Evolutionary conservation across 2,888 invertebrate species (phyloP).

Genomic region (Shargacucullia verbasci): DNA sequence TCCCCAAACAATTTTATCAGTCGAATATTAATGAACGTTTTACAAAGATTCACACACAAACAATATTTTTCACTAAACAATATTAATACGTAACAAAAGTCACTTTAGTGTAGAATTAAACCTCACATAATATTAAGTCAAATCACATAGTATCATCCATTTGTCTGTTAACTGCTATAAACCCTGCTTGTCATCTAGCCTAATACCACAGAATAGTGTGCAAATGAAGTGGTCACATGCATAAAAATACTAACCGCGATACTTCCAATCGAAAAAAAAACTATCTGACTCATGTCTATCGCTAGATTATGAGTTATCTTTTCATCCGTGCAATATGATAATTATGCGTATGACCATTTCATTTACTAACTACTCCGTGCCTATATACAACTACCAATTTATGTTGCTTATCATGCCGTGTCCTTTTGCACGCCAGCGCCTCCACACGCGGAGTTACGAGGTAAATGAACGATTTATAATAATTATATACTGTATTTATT

Average conservation of each 20-base stretch:
- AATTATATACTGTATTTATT: constrained; percentile 20
- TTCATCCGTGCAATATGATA: no score
- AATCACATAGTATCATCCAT: constrained; percentile 42
- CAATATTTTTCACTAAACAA: constrained; percentile 15
- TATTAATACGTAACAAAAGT: constrained; percentile 9
- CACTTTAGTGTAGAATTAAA: constrained; percentile 6
- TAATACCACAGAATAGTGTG: constrained; percentile 22
- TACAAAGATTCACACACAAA: constrained; percentile 13
- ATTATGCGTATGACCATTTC: constrained; percentile 18
- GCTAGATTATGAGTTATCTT: no score
- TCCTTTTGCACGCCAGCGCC: constrained; percentile 88
- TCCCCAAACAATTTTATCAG: no score
- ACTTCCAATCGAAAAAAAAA: no score
- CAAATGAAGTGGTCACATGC: constrained; percentile 36
- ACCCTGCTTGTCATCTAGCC: constrained; percentile 50
- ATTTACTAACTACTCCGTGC: constrained; percentile 29
- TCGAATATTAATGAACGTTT: no score
- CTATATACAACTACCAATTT: constrained; percentile 52
- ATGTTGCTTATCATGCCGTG: constrained; percentile 84
- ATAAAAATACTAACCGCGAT: background rate
- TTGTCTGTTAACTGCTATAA: constrained; percentile 34
- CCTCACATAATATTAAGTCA: constrained; percentile 13
- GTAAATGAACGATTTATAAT: constrained; percentile 76
- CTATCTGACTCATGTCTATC: no score
- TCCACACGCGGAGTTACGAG: constrained; percentile 87